These are phyloP conservation scores for Platichthys flesus DNA, from an alignment of 2,113 vertebrate genomes.

Conservation along the genomic window DNA sequence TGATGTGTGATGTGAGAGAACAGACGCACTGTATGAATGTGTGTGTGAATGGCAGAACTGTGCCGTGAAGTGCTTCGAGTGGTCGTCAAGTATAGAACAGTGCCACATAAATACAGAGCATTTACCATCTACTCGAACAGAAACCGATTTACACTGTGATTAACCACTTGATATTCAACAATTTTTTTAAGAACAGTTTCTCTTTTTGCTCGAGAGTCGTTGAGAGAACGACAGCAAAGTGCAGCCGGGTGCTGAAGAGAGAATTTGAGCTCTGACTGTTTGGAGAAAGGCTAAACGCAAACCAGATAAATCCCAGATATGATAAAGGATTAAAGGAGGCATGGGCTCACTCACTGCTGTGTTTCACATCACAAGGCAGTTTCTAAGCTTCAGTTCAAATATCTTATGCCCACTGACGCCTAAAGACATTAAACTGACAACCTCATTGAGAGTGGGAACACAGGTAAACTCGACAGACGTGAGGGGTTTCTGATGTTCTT, in stretches of 20 bases:
- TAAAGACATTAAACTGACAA: constrained; percentile 5
- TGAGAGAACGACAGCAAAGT: not conserved
- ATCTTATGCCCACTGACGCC: not conserved
- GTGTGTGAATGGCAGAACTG: too few species aligned
- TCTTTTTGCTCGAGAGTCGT: not conserved
- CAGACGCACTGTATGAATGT: too few species aligned
- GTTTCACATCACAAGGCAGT: constrained; percentile 1
- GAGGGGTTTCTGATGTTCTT: not conserved
- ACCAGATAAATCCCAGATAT: not conserved
- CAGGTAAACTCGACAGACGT: not conserved
- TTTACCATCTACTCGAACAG: not conserved
- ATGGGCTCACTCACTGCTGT: not conserved
- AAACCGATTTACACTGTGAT: constrained; percentile 10
- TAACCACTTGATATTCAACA: not conserved
- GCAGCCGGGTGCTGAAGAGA: not conserved
- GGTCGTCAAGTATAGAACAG: too few species aligned
- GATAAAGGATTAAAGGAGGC: constrained; percentile 6
- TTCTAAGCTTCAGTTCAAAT: constrained; percentile 1
- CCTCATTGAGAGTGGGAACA: not conserved
- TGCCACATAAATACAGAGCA: too few species aligned
- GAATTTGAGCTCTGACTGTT: constrained; percentile 9
- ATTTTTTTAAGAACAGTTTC: not conserved
- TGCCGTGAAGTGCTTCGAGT: too few species aligned
- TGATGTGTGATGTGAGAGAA: too few species aligned
- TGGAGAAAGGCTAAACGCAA: constrained; percentile 3